These are phyloP conservation scores for Pycnomerus fuliginosus DNA, from an alignment of 2,888 invertebrate species.

Conservation along the genomic window DNA sequence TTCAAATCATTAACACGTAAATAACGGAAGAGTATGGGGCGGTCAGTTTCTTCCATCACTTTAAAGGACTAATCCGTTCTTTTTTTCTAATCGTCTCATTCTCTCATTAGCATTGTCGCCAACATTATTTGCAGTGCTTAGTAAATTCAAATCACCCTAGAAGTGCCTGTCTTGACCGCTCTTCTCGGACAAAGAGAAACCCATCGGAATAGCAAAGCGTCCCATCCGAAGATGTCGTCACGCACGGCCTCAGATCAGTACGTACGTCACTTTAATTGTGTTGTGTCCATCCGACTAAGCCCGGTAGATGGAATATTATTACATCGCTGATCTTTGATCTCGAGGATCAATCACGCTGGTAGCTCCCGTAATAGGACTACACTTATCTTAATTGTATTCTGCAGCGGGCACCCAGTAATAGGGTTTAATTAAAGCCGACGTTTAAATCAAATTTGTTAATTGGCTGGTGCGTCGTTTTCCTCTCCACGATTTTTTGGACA, in stretches of 20 bases:
- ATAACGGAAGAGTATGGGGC: no score
- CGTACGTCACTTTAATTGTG: slow-evolving; percentile 27
- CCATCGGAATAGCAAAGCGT: slow-evolving; percentile 27
- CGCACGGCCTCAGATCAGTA: slow-evolving; percentile 28
- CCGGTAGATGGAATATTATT: slow-evolving; percentile 38
- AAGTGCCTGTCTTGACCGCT: no score
- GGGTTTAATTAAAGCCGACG: slow-evolving; percentile 32
- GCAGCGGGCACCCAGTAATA: no score
- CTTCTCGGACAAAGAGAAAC: slow-evolving; percentile 6
- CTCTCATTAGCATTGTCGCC: no score
- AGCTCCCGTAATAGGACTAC: slow-evolving; percentile 37
- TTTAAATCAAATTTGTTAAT: slow-evolving; percentile 33
- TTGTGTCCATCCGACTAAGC: slow-evolving; percentile 19
- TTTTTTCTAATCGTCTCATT: no score
- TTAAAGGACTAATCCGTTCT: no score
- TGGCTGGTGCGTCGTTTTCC: slow-evolving; percentile 4
- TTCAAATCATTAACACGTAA: no score
- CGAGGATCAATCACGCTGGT: slow-evolving; percentile 40
- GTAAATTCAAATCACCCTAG: no score
- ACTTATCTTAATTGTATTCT: slow-evolving; percentile 41
- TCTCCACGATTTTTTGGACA: not conserved
- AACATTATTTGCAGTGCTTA: no score
- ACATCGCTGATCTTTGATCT: slow-evolving; percentile 40
- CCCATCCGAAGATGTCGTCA: slow-evolving; percentile 31
- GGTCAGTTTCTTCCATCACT: no score